Evolutionary conservation across 2,888 invertebrate species (phyloP), one percentile per base, ranked within the genome.

Genomic region (Pristionchus maxplancki): DNA sequence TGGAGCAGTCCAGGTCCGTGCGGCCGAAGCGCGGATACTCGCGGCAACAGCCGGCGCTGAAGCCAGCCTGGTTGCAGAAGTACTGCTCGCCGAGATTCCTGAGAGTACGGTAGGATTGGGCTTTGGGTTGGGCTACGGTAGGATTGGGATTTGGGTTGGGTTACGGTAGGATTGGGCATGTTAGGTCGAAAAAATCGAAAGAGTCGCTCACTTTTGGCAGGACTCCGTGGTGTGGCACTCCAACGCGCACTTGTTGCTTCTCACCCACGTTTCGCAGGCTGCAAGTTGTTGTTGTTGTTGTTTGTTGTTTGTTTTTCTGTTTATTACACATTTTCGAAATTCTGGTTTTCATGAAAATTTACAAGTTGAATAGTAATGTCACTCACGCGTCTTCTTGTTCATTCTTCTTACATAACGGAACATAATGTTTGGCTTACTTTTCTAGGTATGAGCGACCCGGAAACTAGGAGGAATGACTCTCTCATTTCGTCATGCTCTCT

Each of bases 141-240:
- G 53, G 53, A 53, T 53, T 20, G 20, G 53, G 53, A 17, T 53
- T 17, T 13, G 3, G 53, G 53, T 53, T 9, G 53, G 20, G 53
- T 53, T 53, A 53, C 53, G 53, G 53, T 17, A 53, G 53, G 53
- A 53, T 53, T 13, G 44, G 44, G 44, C 13, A 48, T 13, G 44
- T 6, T 48, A 48, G 44, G 44, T 48, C 44, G 44, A 13, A 13
- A 48, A 9, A 9, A 48, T 9, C 44, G 44, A 24, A 24, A 20
- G 17, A 11, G 24, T 17, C 8, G 13, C 37, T 34, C 37, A 84
- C 34, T 48, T 37, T 37, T 58, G 11, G n/a, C 84, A 84, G 37
- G 34, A 58, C 1, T 62, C 84, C 17, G 84, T 28, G 1, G 84
- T 37, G 24, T 84, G 84, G 62, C 84, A 84, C 84, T 84, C 84